Evolutionary conservation across 1,140 invertebrate genomes (phyloP).

Genomic region (Matsumurasca onukii): DNA sequence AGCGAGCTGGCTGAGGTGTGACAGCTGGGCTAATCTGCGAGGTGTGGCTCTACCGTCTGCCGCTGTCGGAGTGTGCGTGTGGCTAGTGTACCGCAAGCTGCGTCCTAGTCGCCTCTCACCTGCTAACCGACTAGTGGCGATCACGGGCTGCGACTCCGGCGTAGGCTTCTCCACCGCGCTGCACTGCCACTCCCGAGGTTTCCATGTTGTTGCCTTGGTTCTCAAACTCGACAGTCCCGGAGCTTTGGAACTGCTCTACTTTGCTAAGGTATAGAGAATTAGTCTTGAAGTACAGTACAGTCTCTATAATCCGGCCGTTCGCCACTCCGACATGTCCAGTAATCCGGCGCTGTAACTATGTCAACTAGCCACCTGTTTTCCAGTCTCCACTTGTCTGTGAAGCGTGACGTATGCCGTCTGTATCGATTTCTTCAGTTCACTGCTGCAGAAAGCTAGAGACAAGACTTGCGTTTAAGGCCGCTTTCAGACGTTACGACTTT

Average conservation of each 20-base stretch:
- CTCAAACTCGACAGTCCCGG: conserved; percentile 51
- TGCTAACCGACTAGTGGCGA: conserved; percentile 51
- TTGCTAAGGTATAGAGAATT: conserved; percentile 43
- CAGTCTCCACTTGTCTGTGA: too few species aligned
- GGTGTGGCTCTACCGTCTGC: too few species aligned
- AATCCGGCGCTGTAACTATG: too few species aligned
- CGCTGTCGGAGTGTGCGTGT: not conserved
- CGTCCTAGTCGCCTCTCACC: not conserved
- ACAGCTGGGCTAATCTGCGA: too few species aligned
- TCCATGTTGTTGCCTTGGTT: conserved; percentile 70
- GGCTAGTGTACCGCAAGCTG: not conserved
- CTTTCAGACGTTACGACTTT: too few species aligned
- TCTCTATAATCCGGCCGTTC: too few species aligned
- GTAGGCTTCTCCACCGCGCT: conserved; percentile 73
- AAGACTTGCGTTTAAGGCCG: too few species aligned
- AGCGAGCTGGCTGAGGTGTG: too few species aligned
- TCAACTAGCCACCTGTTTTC: too few species aligned
- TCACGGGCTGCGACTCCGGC: conserved; percentile 82
- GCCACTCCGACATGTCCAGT: too few species aligned
- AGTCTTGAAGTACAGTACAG: conserved; percentile 51
- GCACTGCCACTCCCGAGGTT: conserved; percentile 58
- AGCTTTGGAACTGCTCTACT: conserved; percentile 45
- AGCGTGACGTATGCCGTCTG: too few species aligned
- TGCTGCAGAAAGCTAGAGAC: conserved; percentile 66
- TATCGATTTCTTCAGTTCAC: too few species aligned